These are phyloP conservation scores for Catocala nupta DNA, from an alignment of 2,888 invertebrate genomes.

Conservation along the genomic window DNA sequence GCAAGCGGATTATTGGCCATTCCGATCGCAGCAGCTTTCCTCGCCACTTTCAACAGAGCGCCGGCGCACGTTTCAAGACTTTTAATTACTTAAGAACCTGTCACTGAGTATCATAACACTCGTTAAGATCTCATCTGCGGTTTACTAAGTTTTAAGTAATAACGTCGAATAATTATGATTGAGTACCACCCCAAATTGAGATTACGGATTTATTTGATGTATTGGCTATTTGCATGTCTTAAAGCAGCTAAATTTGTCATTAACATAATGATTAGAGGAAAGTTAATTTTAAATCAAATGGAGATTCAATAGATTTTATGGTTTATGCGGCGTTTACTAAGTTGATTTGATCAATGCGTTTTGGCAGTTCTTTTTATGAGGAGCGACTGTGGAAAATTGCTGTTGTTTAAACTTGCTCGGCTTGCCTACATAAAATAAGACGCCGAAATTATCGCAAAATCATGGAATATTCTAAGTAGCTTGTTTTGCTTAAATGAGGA, in stretches of 20 bases:
- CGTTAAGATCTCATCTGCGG: conserved; percentile 39
- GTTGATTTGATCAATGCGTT: neutral
- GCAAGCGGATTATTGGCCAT: conserved; percentile 76
- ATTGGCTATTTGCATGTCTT: conserved; percentile 1
- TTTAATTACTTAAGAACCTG: conserved; percentile 75
- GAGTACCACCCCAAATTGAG: no score
- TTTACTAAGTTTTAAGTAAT: conserved; percentile 32
- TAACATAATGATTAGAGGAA: conserved; percentile 3
- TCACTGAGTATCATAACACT: conserved; percentile 49
- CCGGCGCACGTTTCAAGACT: conserved; percentile 71
- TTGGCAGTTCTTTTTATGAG: neutral
- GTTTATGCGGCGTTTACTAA: no score
- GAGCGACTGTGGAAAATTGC: neutral
- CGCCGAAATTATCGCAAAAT: neutral
- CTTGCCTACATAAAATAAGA: neutral
- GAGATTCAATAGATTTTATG: no score
- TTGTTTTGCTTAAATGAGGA: no score
- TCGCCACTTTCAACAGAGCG: conserved; percentile 78
- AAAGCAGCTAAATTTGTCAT: neutral
- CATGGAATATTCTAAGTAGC: no score
- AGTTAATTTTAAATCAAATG: neutral
- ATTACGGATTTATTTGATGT: no score
- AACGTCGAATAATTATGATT: no score
- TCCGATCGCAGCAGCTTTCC: conserved; percentile 78
- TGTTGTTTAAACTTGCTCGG: neutral